Conservation (phyloP, 2,113 vertebrate genomes). For the Etia nguti region DNA sequence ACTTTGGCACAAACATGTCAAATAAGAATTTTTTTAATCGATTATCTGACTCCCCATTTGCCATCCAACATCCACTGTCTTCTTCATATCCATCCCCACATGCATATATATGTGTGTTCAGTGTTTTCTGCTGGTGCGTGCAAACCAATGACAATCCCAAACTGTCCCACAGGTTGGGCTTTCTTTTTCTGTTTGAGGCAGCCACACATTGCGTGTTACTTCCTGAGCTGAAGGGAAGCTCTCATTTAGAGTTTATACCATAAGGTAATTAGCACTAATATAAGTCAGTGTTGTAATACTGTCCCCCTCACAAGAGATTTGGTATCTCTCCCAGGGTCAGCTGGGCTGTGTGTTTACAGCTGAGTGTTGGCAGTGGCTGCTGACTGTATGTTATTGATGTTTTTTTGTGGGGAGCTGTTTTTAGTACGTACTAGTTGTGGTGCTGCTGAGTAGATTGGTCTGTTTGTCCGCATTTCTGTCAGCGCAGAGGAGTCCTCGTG, state of each 20-base stretch:
- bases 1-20: background rate
- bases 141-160: background rate
- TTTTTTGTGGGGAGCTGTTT: background rate
- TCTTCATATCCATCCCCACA: conserved; percentile 16
- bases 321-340: background rate
- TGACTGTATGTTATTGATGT: conserved; percentile 2
- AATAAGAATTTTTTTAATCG: background rate
- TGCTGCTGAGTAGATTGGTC: background rate
- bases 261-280: background rate
- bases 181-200: background rate
- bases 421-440: background rate
- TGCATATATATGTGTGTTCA: background rate
- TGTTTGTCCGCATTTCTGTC: background rate
- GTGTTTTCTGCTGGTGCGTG: conserved; percentile 15
- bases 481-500: background rate
- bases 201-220: background rate
- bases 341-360: background rate
- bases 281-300: background rate
- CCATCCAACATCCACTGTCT: conserved; percentile 11
- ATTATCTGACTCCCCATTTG: background rate
- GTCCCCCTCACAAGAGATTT: background rate
- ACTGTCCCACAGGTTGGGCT: background rate
- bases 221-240: background rate
- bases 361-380: background rate
- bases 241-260: background rate